These are phyloP conservation scores for Taeniopygia guttata DNA, from an alignment of 2,797 vertebrate species.

Conservation along the genomic window DNA sequence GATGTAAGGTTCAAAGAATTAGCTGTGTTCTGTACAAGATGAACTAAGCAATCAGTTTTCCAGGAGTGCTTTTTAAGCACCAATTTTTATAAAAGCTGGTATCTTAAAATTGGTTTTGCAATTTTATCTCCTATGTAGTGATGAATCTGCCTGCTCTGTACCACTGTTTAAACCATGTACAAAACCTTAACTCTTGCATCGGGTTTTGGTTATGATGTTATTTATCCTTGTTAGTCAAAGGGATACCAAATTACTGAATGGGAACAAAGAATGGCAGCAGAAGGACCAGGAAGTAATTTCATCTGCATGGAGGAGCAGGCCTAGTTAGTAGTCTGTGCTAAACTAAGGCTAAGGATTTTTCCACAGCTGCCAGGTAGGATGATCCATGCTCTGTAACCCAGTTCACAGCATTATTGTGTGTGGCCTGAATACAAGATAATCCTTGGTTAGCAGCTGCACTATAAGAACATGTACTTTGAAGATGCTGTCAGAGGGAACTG, in stretches of 20 bases:
- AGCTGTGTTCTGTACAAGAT: not conserved
- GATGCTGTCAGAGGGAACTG: not conserved
- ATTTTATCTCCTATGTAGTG: not conserved
- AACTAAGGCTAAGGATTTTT: not conserved
- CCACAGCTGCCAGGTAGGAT: not conserved
- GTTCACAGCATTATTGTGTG: not conserved
- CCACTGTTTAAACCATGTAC: not conserved
- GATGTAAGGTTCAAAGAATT: not conserved
- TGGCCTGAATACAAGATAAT: not conserved
- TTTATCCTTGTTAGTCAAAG: not conserved
- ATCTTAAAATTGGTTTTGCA: not conserved
- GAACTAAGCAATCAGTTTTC: not conserved
- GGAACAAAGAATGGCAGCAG: not conserved
- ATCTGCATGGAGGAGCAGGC: not conserved
- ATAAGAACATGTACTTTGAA: not conserved
- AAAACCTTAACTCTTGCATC: not conserved
- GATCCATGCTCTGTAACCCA: not conserved
- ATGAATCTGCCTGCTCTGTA: not conserved
- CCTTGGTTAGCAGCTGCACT: not conserved
- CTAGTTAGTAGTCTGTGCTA: not conserved
- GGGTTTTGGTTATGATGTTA: not conserved
- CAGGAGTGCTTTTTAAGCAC: not conserved
- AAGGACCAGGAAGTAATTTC: not conserved
- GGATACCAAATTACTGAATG: not conserved
- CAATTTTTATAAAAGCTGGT: not conserved